phyloP scores from a whole-genome alignment of 23 tunicate genomes.

The Pegea sp. region DNA sequence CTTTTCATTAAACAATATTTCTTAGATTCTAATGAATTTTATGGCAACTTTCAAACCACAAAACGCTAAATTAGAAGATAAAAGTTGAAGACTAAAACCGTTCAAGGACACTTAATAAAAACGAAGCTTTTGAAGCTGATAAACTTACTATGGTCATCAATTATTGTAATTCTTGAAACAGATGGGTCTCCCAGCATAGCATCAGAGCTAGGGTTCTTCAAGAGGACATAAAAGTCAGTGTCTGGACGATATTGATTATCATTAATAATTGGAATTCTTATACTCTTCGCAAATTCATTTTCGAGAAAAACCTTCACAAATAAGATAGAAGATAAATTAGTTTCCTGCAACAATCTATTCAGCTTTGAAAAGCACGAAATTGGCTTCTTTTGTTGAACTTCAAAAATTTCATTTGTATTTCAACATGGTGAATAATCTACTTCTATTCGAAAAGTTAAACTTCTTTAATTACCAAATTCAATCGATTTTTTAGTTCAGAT shows the following conservation, averaged over 20 bases:
- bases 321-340: neutral
- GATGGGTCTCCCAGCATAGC: slow-evolving; percentile 49
- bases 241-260: slow-evolving; percentile 63
- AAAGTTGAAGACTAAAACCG: neutral
- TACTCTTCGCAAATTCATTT: slow-evolving; percentile 16
- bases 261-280: slow-evolving; percentile 36
- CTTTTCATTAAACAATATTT: too few relatives aligned
- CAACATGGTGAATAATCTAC: too few relatives aligned
- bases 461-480: too few relatives aligned
- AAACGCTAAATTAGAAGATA: too few relatives aligned
- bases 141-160: slow-evolving; percentile 62
- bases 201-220: slow-evolving; percentile 39
- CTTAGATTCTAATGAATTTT: too few relatives aligned
- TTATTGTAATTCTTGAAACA: slow-evolving; percentile 40
- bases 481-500: too few relatives aligned
- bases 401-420: too few relatives aligned
- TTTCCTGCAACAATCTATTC: neutral
- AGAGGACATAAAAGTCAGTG: slow-evolving; percentile 48
- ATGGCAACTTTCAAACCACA: too few relatives aligned
- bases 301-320: slow-evolving; percentile 23
- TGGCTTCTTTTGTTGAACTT: too few relatives aligned
- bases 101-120: neutral
- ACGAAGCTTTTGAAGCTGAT: neutral
- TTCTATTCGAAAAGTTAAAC: too few relatives aligned
- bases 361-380: neutral